phyloP scores from a whole-genome alignment of 2,888 invertebrate genomes.

The Ligdia adustata region DNA sequence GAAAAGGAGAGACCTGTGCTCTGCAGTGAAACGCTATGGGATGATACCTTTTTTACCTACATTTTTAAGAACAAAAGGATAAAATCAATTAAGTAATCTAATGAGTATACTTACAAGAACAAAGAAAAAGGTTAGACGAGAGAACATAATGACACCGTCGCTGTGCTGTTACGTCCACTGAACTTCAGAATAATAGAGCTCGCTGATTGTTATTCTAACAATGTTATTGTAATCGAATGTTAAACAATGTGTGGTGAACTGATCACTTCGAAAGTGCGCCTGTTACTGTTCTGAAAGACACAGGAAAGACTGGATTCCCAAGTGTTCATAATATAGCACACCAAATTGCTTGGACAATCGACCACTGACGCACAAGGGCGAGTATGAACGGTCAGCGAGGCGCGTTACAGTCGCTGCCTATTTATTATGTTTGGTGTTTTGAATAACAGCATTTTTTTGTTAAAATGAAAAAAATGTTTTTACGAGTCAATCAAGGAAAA shows the following conservation, averaged over 20 bases:
- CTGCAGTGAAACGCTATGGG: too few relatives aligned
- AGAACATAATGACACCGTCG: slow-evolving; percentile 49
- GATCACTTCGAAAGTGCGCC: slow-evolving; percentile 44
- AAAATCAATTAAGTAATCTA: not conserved
- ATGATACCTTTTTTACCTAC: too few relatives aligned
- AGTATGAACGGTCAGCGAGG: slow-evolving; percentile 19
- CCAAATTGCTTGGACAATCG: slow-evolving; percentile 55
- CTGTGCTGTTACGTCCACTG: slow-evolving; percentile 24
- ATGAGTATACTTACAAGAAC: slow-evolving; percentile 56
- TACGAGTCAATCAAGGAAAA: too few relatives aligned
- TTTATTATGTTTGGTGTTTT: slow-evolving; percentile 1
- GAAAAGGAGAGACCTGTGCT: too few relatives aligned
- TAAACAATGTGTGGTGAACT: slow-evolving; percentile 32
- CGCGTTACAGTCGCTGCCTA: slow-evolving; percentile 4
- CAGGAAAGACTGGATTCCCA: slow-evolving; percentile 68
- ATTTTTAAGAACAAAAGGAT: too few relatives aligned
- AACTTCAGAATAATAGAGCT: slow-evolving; percentile 20
- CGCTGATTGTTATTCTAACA: not conserved
- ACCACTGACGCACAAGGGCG: slow-evolving; percentile 49
- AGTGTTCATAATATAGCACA: slow-evolving; percentile 55
- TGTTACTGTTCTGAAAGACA: slow-evolving; percentile 61
- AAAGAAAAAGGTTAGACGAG: slow-evolving; percentile 49
- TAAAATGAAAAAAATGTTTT: not conserved
- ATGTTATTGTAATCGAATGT: not conserved
- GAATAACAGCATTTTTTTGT: not conserved